Base-by-base conservation (phyloP, 2,797 vertebrate genomes). In the Cossypha heuglini region DNA sequence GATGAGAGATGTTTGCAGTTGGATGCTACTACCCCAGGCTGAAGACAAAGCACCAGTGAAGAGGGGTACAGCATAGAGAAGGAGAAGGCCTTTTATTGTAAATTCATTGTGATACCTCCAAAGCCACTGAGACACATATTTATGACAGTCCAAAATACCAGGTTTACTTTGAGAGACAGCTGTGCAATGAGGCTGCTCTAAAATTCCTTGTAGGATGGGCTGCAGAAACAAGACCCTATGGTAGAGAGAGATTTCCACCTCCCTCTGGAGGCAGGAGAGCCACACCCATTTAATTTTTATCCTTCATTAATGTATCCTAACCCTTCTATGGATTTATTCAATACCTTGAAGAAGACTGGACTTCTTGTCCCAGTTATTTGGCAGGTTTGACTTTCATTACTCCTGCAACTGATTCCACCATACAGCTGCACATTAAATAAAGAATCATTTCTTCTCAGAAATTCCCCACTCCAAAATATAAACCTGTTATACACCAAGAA, bases 21-120 rank as follows among this genome's bases (percentile, higher is more conserved):
- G 14, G 16, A 43, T 69, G 29, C 25, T 31, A 21, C 66, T 8
- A 69, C 21, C 14, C 12, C 25, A 66, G 15, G 45, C 3, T 78
- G 45, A 86, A 62, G 29, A 90, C 10, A 79, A 43, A 82, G 24
- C 48, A 68, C 14, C 4, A 5, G 6, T 33, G 16, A 75, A 57
- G 43, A 17, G 1, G 1, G 1, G 3, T 28, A 13, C 1, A 16
- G 16, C 7, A 13, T 19, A 8, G 7, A 66, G 54, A 52, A 37
- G 14, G 2, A 62, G 80, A 58, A 77, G 17, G 11, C 25, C 21
- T 85, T 55, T 57, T 20, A 29, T 9, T 51, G 28, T 28, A 51
- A 63, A 74, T 77, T 86, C 42, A 68, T 0, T 68, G 22, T 18
- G 54, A 31, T 69, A 42, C n/a, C 33, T 71, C 69, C 26, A 76